Evolutionary conservation across 2,888 invertebrate genomes (phyloP).

Genomic region (Elegia similella): DNA sequence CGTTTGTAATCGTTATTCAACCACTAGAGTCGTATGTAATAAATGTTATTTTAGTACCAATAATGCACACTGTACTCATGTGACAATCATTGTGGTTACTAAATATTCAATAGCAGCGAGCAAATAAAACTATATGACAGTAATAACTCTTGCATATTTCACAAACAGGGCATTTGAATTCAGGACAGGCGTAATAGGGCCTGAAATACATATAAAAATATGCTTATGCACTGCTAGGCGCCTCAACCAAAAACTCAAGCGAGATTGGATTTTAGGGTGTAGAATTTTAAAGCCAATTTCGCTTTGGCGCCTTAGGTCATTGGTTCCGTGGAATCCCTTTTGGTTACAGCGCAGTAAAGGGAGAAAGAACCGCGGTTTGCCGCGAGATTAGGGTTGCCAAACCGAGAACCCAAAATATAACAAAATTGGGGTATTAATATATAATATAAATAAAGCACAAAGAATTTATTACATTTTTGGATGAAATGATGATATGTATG

Average conservation of each 20-base stretch:
- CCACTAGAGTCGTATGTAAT: no score
- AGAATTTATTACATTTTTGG: no score
- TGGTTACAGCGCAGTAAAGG: conserved; percentile 34
- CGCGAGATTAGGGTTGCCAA: conserved; percentile 10
- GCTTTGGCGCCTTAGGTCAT: conserved; percentile 28
- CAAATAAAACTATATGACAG: conserved; percentile 33
- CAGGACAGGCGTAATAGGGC: conserved; percentile 36
- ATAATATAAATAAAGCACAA: no score
- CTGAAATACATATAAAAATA: conserved; percentile 33
- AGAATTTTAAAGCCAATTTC: conserved; percentile 25
- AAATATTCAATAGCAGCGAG: not conserved
- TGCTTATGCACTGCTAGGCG: conserved; percentile 28
- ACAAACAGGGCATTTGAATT: conserved; percentile 39
- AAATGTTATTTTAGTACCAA: no score
- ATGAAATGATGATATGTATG: no score
- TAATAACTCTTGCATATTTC: conserved; percentile 31
- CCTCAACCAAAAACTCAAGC: not conserved
- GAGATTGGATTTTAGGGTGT: not conserved
- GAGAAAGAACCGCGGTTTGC: conserved; percentile 24
- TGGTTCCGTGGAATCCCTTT: conserved; percentile 41
- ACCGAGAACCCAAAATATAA: not conserved
- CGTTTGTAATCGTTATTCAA: no score
- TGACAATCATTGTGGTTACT: conserved; percentile 2
- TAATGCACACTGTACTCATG: not conserved
- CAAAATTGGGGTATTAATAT: not conserved